These are phyloP conservation scores for Sisyra terminalis DNA, from an alignment of 2,888 invertebrate species.

Conservation along the genomic window DNA sequence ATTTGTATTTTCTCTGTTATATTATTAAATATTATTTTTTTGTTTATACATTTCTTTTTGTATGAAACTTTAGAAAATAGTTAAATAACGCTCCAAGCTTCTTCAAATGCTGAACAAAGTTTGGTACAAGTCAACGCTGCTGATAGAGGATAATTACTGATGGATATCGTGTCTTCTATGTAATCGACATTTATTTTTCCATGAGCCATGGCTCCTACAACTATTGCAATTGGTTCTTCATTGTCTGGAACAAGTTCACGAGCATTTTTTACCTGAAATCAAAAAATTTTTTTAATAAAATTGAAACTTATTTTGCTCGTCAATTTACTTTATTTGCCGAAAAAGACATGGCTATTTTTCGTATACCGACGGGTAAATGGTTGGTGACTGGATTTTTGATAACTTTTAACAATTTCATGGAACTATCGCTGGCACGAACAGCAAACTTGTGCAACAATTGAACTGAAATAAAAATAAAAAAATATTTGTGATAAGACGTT, in stretches of 20 bases:
- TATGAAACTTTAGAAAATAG: background rate
- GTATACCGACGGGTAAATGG: constrained; percentile 88
- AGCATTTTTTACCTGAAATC: constrained; percentile 33
- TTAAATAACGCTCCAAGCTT: constrained; percentile 68
- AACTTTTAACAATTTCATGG: constrained; percentile 80
- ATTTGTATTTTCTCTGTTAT: background rate
- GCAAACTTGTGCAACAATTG: constrained; percentile 91
- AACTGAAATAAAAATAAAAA: constrained; percentile 41
- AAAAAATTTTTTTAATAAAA: too few relatives aligned
- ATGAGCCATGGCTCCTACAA: constrained; percentile 95
- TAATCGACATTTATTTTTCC: constrained; percentile 83
- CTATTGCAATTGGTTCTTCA: constrained; percentile 73
- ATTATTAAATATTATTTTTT: background rate
- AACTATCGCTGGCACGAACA: constrained; percentile 78
- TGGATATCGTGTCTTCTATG: constrained; percentile 75
- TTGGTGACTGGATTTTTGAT: constrained; percentile 92
- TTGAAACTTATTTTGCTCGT: too few relatives aligned
- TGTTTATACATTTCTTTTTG: background rate
- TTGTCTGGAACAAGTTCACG: constrained; percentile 60
- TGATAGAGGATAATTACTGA: constrained; percentile 92
- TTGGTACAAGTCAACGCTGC: constrained; percentile 94
- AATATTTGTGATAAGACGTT: background rate
- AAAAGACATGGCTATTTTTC: constrained; percentile 81
- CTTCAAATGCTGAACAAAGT: constrained; percentile 87
- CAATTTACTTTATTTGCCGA: constrained; percentile 46